Evolutionary conservation across 37 sponge, comb jelly and placozoan genomes (phyloP), one percentile per base, ranked within the genome.

Genomic region (Dysidea cf. avara): DNA sequence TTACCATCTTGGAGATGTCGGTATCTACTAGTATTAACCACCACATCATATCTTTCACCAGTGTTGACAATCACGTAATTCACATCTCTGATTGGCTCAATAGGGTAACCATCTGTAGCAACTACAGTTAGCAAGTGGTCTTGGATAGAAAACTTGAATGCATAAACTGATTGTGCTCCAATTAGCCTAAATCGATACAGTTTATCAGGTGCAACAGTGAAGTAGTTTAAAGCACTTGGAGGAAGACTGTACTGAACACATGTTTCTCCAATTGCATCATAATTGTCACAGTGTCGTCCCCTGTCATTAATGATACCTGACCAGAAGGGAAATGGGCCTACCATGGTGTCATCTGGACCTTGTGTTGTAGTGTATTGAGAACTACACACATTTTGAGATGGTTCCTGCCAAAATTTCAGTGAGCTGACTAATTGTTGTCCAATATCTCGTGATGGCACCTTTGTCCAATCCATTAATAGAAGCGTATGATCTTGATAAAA

Each of bases 41-140:
- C 53, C 37, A 92, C 76, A 48, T 92, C 92, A 33, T 92, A 92
- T 4, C 92, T 66, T 48, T 92, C 92, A 46, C 92, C 92, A 28
- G 78, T 69, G 70, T 92, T 87, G 2, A 92, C 60, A 4, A 92
- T 83, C 54, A 92, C 80, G 64, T 65, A 92, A 53, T 86, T 81
- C 1, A 86, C 87, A 7, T 77, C 72, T 9, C 30, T 50, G 1
- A 39, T 53, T n/a, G 75, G 80, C 30, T 78, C 30, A 49, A 92
- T 56, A 43, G 64, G 68, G 34, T 66, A 39, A 1, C 87, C 92
- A 75, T 92, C 92, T 7, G 76, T 71, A 0, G 92, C 80, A 30
- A 92, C 75, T 3, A 86, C 55, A 17, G 61, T 79, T 21, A 92
- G 77, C 6, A 67, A 70, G 68, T 92, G 92, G n/a, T 53, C 63